Evolutionary conservation across 35 echinoderm and acorn worm species (phyloP).

Genomic region (Heliocidaris tuberculata): DNA sequence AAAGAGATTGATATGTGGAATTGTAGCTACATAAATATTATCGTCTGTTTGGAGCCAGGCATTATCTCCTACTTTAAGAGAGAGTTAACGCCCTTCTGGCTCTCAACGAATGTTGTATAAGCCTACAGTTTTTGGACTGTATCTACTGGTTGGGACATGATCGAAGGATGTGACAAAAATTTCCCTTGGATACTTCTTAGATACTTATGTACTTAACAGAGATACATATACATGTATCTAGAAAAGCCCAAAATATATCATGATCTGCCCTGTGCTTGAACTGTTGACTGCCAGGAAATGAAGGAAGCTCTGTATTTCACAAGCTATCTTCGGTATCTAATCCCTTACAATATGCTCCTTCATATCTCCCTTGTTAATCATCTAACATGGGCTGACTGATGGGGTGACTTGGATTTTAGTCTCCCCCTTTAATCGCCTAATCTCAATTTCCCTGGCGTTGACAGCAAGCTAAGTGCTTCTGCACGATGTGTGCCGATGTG

Average conservation of each 20-base stretch:
- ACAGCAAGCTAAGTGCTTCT: constrained; percentile 10
- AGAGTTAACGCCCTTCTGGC: no score
- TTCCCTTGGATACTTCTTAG: no score
- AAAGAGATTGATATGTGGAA: no score
- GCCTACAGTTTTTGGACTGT: no score
- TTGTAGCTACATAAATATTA: no score
- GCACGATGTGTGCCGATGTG: neutral
- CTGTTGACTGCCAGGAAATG: neutral
- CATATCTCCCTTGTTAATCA: neutral
- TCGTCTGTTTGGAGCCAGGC: no score
- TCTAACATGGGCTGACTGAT: neutral
- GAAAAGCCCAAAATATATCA: neutral
- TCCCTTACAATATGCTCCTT: neutral
- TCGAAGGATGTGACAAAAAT: no score
- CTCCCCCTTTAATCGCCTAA: constrained; percentile 1
- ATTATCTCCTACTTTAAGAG: no score
- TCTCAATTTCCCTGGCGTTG: constrained; percentile 8
- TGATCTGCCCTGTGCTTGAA: neutral
- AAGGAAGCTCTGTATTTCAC: neutral
- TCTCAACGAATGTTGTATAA: no score
- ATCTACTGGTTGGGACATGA: no score
- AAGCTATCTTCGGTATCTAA: neutral
- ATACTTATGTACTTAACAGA: no score
- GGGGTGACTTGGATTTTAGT: neutral
- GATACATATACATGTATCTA: no score